Evolutionary conservation across 2,797 vertebrate genomes (phyloP).

Genomic region (Dipus sagitta): DNA sequence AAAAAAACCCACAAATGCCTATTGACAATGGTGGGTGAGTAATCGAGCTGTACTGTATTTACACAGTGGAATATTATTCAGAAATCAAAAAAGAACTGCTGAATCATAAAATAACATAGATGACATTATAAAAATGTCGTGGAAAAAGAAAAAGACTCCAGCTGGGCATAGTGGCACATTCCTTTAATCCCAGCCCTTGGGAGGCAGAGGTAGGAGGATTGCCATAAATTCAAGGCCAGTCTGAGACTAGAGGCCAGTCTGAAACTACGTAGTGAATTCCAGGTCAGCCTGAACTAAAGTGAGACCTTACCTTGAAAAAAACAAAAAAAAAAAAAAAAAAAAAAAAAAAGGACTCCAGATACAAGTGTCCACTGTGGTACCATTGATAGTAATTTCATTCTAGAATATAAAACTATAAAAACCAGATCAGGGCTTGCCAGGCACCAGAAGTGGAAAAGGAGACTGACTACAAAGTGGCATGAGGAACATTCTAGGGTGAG

Average conservation of each 20-base stretch:
- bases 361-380: background rate
- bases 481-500: background rate
- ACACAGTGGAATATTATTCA: constrained; percentile 12
- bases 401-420: background rate
- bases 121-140: constrained; percentile 16
- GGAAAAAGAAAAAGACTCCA: too few species aligned
- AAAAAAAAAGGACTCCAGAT: background rate
- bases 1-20: background rate
- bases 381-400: background rate
- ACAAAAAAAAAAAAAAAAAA: too few species aligned
- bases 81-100: constrained; percentile 36
- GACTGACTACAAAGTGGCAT: background rate
- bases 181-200: too few species aligned
- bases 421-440: background rate
- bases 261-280: too few species aligned
- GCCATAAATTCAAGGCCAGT: too few species aligned
- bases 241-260: too few species aligned
- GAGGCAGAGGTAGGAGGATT: too few species aligned
- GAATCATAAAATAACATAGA: background rate
- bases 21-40: background rate
- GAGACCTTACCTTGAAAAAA: too few species aligned
- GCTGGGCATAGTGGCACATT: too few species aligned
- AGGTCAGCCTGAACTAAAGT: too few species aligned
- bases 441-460: background rate
- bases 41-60: constrained; percentile 27